Evolutionary conservation across 2,113 vertebrate genomes (phyloP).

Genomic region (Andinoacara biseriatus): DNA sequence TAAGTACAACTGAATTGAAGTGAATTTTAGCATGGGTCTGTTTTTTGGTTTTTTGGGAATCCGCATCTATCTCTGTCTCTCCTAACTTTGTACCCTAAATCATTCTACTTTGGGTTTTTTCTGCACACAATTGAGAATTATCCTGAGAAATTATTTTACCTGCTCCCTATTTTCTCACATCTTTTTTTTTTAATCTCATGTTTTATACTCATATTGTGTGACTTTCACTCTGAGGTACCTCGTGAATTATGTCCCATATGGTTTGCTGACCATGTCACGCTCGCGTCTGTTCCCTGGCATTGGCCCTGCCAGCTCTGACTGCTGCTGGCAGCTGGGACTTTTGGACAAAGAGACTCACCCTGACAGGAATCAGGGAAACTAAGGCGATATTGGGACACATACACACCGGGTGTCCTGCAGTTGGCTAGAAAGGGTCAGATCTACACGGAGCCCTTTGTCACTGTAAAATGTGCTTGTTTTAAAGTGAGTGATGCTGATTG

Average conservation of each 20-base stretch:
- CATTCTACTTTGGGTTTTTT: neutral
- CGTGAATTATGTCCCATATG: conserved; percentile 53
- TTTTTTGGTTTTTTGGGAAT: no score
- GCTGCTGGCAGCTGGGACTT: conserved; percentile 16
- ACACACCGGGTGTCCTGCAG: conserved; percentile 5
- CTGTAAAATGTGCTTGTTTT: neutral
- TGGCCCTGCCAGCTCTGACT: conserved; percentile 9
- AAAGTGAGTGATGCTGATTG: neutral
- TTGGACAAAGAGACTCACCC: conserved; percentile 11
- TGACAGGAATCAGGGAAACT: conserved; percentile 12
- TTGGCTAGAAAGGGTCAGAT: conserved; percentile 11
- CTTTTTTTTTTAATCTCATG: neutral
- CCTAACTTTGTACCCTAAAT: neutral
- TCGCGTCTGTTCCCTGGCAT: conserved; percentile 41
- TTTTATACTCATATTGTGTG: conserved; percentile 4
- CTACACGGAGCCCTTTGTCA: conserved; percentile 2
- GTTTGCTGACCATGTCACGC: conserved; percentile 44
- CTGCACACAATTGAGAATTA: neutral
- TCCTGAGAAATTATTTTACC: neutral
- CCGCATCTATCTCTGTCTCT: neutral
- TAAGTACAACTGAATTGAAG: neutral
- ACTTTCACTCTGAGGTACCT: conserved; percentile 1
- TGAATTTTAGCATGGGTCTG: neutral
- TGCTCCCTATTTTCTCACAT: conserved; percentile 4
- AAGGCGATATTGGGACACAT: conserved; percentile 4